Percentiles rank a stretch among this genome's conserved stretches.
Conservation (phyloP, 2,888 invertebrate genomes). For the Drosophila diplacantha region DNA sequence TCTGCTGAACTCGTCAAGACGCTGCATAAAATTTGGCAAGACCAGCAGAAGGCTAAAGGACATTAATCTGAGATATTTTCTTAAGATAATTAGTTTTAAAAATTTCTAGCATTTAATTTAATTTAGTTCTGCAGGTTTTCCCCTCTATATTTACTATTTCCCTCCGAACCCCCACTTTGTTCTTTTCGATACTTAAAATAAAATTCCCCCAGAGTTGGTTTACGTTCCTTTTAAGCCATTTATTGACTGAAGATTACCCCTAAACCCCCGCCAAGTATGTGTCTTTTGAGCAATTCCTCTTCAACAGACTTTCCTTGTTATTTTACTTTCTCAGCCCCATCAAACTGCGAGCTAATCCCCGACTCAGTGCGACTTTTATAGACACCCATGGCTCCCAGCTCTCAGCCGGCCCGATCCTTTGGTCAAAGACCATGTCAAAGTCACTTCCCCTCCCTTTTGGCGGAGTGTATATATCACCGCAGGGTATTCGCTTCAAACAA, state of each 20-base stretch:
- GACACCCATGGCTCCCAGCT: background rate
- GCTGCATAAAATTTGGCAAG: conserved; percentile 10
- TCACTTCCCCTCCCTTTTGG: conserved; percentile 27
- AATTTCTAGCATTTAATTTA: background rate
- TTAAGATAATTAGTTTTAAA: background rate
- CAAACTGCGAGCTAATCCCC: conserved; percentile 36
- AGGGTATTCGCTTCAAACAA: conserved; percentile 59
- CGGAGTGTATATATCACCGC: conserved; percentile 36
- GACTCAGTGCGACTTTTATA: conserved; percentile 31
- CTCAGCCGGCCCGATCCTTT: conserved; percentile 10
- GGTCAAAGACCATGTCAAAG: conserved; percentile 29
- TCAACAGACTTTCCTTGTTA: conserved; percentile 8
- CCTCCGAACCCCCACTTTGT: no score
- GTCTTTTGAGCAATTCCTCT: conserved; percentile 10
- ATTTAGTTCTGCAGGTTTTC: background rate
- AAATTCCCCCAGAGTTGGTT: background rate
- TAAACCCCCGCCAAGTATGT: conserved; percentile 1
- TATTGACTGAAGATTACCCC: conserved; percentile 15
- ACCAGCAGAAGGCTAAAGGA: background rate
- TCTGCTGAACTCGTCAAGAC: conserved; percentile 22
- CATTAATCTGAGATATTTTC: background rate
- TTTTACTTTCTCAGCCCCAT: conserved; percentile 29
- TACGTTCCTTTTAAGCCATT: conserved; percentile 3
- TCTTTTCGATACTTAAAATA: background rate
- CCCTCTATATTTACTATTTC: no score